phyloP scores from a whole-genome alignment of 2,888 invertebrate genomes.

The Agrotis clavis region DNA sequence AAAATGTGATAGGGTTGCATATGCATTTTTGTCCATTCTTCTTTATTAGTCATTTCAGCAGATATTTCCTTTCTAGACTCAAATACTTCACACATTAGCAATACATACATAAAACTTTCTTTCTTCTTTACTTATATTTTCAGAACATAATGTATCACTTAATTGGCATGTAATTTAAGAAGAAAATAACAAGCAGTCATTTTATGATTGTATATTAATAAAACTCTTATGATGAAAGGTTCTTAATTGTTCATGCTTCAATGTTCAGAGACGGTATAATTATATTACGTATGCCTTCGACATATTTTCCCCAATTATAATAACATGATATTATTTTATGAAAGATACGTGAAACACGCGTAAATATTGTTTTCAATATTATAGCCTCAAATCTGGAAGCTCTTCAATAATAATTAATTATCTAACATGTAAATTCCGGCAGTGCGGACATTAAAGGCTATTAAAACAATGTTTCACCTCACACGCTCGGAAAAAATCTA shows the following conservation, averaged over 20 bases:
- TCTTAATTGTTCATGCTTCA: slow-evolving; percentile 30
- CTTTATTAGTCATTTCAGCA: no score
- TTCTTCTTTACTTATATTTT: background rate
- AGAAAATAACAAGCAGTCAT: background rate
- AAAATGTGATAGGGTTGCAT: no score
- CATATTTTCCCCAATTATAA: slow-evolving; percentile 9
- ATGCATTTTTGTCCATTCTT: no score
- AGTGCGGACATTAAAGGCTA: background rate
- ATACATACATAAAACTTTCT: background rate
- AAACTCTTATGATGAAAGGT: background rate
- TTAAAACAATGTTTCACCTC: background rate
- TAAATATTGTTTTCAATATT: slow-evolving; percentile 8
- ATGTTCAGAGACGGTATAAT: slow-evolving; percentile 31
- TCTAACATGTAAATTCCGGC: background rate
- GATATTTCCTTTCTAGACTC: no score
- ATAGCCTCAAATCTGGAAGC: slow-evolving; percentile 12
- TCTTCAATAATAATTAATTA: slow-evolving; percentile 28
- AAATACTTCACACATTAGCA: no score
- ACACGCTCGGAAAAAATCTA: no score
- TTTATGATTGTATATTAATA: background rate
- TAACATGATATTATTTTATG: background rate
- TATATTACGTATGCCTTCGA: slow-evolving; percentile 3
- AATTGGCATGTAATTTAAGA: background rate
- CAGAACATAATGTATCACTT: background rate
- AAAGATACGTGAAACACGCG: background rate